A percentile compares a stretch with the other conserved stretches of the same genome.
These are phyloP conservation scores for Rotaria socialis DNA, from an alignment of 2,888 invertebrate genomes.

Conservation along the genomic window DNA sequence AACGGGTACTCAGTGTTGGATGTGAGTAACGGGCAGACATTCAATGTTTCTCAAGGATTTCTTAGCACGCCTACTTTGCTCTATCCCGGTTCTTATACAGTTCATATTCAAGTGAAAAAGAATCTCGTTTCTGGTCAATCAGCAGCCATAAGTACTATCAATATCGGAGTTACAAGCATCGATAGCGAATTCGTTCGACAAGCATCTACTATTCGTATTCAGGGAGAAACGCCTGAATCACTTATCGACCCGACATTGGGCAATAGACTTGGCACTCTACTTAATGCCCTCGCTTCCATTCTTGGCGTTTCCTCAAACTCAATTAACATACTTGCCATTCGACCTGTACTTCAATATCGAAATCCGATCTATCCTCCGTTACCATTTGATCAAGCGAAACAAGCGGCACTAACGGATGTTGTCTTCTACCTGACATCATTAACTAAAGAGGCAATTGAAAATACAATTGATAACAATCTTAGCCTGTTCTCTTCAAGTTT, in stretches of 20 bases:
- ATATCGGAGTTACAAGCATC: neutral
- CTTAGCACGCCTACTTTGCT: neutral
- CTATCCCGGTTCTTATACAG: neutral
- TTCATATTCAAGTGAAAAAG: neutral
- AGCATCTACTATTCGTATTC: constrained; percentile 21
- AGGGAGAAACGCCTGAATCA: neutral
- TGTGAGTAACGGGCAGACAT: neutral
- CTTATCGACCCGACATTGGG: neutral
- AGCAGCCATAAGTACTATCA: neutral
- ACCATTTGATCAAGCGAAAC: neutral
- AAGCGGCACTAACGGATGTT: neutral
- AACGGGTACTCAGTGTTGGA: neutral
- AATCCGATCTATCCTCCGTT: neutral
- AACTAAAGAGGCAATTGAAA: no score
- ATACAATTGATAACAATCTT: no score
- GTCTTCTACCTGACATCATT: neutral
- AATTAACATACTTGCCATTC: neutral
- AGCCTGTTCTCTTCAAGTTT: no score
- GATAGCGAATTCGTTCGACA: neutral
- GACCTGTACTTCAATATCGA: neutral
- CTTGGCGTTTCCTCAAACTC: neutral
- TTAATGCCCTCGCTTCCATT: neutral
- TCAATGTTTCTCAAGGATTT: neutral
- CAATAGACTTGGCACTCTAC: neutral
- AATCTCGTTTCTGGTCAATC: neutral